Evolutionary conservation across 2,797 vertebrate genomes (phyloP).

Genomic region (Macropus fuliginosus): DNA sequence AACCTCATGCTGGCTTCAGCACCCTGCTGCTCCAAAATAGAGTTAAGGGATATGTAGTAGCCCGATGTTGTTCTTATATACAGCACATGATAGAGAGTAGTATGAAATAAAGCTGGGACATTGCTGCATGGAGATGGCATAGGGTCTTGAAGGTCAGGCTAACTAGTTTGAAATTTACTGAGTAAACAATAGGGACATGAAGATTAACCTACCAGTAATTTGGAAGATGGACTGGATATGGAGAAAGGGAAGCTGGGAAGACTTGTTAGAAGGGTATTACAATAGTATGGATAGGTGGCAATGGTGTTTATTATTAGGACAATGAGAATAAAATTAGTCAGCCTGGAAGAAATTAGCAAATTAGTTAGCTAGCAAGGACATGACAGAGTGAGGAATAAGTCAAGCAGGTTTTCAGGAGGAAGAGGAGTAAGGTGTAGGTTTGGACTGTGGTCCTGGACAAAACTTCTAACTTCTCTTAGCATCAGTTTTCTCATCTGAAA

Average conservation of each 20-base stretch:
- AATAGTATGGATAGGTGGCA: neutral
- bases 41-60: neutral
- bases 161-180: neutral
- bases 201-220: neutral
- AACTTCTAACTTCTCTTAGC: neutral
- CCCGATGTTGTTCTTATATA: neutral
- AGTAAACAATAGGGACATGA: neutral
- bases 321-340: constrained; percentile 1
- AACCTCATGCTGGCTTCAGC: neutral
- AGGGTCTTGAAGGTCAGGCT: neutral
- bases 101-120: neutral
- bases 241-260: neutral
- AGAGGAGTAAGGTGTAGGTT: neutral
- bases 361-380: neutral
- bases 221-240: neutral
- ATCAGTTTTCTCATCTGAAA: neutral
- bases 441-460: neutral
- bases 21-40: neutral
- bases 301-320: neutral
- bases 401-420: neutral
- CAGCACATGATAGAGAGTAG: neutral
- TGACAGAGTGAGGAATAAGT: neutral
- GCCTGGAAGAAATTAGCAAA: neutral
- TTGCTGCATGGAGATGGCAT: neutral
- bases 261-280: neutral